phyloP scores from a whole-genome alignment of 2,113 vertebrate genomes.

The Cricetomys ansorgei region DNA sequence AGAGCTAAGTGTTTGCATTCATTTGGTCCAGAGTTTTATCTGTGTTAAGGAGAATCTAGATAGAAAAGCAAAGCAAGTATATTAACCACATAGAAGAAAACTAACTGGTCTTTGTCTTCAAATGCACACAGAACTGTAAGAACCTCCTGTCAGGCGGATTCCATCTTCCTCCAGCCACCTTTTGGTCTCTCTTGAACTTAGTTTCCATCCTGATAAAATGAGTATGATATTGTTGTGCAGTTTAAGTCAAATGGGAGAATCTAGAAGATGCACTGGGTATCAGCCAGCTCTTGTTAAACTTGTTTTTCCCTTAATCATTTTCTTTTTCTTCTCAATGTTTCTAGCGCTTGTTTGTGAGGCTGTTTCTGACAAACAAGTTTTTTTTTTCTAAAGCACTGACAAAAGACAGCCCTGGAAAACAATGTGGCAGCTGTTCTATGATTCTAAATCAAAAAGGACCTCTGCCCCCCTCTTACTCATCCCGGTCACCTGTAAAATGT shows the following conservation, averaged over 20 bases:
- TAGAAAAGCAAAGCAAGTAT: background rate
- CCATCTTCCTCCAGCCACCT: background rate
- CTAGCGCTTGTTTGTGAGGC: background rate
- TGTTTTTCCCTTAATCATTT: background rate
- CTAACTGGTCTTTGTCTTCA: background rate
- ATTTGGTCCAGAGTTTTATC: conserved; percentile 12
- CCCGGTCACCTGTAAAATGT: background rate
- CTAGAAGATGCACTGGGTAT: background rate
- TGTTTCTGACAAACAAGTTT: background rate
- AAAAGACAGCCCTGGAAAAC: background rate
- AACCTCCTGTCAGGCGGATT: background rate
- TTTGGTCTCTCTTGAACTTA: background rate
- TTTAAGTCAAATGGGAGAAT: background rate
- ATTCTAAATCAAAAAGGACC: background rate
- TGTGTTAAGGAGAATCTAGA: background rate
- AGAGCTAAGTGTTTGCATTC: background rate
- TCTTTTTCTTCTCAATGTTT: conserved; percentile 36
- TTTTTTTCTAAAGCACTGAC: background rate
- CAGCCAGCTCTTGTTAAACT: background rate
- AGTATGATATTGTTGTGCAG: background rate
- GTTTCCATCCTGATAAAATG: background rate
- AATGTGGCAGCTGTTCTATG: background rate
- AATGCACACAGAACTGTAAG: background rate
- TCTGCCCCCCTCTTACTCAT: background rate
- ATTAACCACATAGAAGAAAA: background rate